Conservation (phyloP, 2,888 invertebrate genomes). For the Andrena fulva region DNA sequence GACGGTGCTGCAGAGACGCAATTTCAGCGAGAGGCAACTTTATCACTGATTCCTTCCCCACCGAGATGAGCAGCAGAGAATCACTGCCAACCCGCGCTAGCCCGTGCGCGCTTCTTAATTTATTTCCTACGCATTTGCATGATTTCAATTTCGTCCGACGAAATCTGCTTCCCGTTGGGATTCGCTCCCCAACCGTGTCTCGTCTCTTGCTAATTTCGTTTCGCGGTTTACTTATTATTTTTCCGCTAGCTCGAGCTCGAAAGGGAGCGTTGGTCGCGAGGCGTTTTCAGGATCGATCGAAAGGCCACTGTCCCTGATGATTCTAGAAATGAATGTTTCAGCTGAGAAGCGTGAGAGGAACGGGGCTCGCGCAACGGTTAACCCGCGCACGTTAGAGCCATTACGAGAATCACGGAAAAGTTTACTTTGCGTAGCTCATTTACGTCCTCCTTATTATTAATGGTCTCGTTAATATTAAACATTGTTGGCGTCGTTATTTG, state of each 20-base stretch:
- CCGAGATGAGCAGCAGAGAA: not conserved
- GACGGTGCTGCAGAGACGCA: not conserved
- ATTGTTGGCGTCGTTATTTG: conserved; percentile 41
- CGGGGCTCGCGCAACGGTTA: not conserved
- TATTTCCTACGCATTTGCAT: conserved; percentile 42
- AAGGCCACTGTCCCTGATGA: not conserved
- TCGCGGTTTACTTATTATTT: not conserved
- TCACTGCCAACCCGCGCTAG: no score
- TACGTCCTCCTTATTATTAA: conserved; percentile 46
- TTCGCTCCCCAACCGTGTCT: conserved; percentile 6
- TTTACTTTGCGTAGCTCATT: conserved; percentile 27
- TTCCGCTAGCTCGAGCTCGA: not conserved
- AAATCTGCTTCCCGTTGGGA: conserved; percentile 14
- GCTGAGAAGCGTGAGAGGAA: not conserved
- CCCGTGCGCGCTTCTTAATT: conserved; percentile 29
- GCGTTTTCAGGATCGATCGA: conserved; percentile 6
- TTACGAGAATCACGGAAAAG: conserved; percentile 13
- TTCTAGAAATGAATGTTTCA: conserved; percentile 27
- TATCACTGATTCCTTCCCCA: not conserved
- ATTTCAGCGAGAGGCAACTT: no score
- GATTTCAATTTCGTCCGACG: conserved; percentile 45
- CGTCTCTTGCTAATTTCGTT: conserved; percentile 16
- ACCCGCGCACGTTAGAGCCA: not conserved
- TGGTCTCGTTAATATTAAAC: conserved; percentile 53
- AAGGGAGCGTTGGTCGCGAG: not conserved